These are phyloP conservation scores for Betta splendens DNA, from an alignment of 2,797 vertebrate species.

Conservation along the genomic window DNA sequence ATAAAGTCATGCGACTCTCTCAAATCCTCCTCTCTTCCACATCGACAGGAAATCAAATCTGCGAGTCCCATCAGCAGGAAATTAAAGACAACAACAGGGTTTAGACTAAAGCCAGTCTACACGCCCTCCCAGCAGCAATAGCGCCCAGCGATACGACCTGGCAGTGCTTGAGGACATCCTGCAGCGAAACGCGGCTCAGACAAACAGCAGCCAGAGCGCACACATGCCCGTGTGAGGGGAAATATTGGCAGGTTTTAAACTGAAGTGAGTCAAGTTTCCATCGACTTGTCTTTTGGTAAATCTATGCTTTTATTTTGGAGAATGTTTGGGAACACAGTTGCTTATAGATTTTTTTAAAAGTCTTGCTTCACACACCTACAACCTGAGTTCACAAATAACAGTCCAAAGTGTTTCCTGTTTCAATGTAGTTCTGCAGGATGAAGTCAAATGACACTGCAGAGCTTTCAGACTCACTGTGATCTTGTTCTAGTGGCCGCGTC, in stretches of 20 bases:
- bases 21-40: slow-evolving; percentile 45
- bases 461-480: not conserved
- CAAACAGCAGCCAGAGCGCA: slow-evolving; percentile 46
- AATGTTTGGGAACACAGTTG: slow-evolving; percentile 4
- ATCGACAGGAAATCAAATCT: slow-evolving; percentile 75
- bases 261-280: not conserved
- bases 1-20: slow-evolving; percentile 27
- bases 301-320: slow-evolving; percentile 8
- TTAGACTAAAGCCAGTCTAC: slow-evolving; percentile 52
- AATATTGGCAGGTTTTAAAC: slow-evolving; percentile 30
- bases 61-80: slow-evolving; percentile 74
- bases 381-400: no score
- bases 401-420: no score
- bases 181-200: slow-evolving; percentile 39
- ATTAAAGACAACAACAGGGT: slow-evolving; percentile 74
- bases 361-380: no score
- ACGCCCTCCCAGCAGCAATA: slow-evolving; percentile 41
- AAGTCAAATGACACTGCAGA: not conserved
- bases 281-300: slow-evolving; percentile 6
- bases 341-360: slow-evolving; percentile 7
- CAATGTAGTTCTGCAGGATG: not conserved
- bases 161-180: slow-evolving; percentile 29
- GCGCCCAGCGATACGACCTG: slow-evolving; percentile 31
- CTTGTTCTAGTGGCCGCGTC: slow-evolving; percentile 16
- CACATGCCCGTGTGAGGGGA: slow-evolving; percentile 45